Evolutionary conservation across 30 jellyfish, hydroid and myxozoan species (phyloP).

Genomic region (Hydra vulgaris): DNA sequence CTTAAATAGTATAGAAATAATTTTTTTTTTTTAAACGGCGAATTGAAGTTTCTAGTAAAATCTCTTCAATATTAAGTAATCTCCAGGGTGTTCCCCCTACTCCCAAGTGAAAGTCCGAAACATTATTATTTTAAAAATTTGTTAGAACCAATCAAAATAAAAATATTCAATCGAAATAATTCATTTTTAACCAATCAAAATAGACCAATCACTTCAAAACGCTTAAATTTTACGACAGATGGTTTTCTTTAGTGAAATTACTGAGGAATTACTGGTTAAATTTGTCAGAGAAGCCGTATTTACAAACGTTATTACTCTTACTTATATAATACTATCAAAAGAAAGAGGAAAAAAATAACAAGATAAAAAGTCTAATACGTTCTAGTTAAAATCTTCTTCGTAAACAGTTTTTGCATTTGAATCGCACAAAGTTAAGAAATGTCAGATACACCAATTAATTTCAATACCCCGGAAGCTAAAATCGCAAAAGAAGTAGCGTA

Average conservation of each 20-base stretch:
- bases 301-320: neutral
- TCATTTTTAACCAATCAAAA: neutral
- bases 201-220: neutral
- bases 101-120: too few species aligned
- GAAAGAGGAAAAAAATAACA: neutral
- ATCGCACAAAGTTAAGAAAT: neutral
- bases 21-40: too few species aligned
- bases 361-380: neutral
- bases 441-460: slow-evolving; percentile 1
- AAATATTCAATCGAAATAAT: neutral
- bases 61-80: too few species aligned
- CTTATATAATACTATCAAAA: neutral
- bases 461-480: slow-evolving; percentile 60
- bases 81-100: too few species aligned
- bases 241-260: neutral
- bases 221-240: neutral
- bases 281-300: neutral
- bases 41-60: too few species aligned
- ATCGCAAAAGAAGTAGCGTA: slow-evolving; percentile 87
- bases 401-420: too few species aligned
- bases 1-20: too few species aligned
- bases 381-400: too few species aligned
- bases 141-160: neutral
- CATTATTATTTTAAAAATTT: too few species aligned
- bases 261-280: neutral